phyloP scores from a whole-genome alignment of 2,797 vertebrate genomes.

The Miichthys miiuy region DNA sequence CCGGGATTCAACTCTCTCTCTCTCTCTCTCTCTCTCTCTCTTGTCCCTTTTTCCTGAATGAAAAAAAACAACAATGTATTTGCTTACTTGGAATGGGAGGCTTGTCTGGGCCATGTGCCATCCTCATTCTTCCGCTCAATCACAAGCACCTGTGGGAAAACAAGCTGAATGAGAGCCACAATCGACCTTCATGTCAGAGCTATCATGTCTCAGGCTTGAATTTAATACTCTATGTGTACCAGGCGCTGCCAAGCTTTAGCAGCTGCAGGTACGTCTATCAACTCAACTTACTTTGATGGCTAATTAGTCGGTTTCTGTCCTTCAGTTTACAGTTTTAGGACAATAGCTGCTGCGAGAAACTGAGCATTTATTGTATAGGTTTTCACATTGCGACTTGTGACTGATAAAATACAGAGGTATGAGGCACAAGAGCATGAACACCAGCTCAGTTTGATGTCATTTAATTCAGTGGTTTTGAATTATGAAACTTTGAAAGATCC shows the following conservation, averaged over 20 bases:
- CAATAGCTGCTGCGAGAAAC: background rate
- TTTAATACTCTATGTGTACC: background rate
- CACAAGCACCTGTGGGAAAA: conserved; percentile 90
- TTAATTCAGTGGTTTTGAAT: background rate
- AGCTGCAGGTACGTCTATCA: background rate
- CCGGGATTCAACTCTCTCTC: background rate
- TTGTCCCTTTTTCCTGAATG: background rate
- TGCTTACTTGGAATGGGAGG: conserved; percentile 91
- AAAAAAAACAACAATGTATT: conserved; percentile 1
- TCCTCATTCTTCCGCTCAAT: conserved; percentile 97
- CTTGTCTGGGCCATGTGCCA: conserved; percentile 95
- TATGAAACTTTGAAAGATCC: background rate
- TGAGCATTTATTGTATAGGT: background rate
- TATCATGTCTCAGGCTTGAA: conserved; percentile 23
- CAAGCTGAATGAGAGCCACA: conserved; percentile 47
- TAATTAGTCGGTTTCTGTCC: background rate
- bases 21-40: too few species aligned
- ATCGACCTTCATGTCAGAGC: conserved; percentile 28
- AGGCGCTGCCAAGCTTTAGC: background rate
- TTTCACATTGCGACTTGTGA: background rate
- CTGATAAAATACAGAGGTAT: background rate
- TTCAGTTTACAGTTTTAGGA: background rate
- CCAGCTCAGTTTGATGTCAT: background rate
- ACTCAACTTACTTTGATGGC: background rate
- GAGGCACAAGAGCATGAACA: background rate